Conservation (phyloP, 1,140 invertebrate genomes). For the Heliothis subflexa region DNA sequence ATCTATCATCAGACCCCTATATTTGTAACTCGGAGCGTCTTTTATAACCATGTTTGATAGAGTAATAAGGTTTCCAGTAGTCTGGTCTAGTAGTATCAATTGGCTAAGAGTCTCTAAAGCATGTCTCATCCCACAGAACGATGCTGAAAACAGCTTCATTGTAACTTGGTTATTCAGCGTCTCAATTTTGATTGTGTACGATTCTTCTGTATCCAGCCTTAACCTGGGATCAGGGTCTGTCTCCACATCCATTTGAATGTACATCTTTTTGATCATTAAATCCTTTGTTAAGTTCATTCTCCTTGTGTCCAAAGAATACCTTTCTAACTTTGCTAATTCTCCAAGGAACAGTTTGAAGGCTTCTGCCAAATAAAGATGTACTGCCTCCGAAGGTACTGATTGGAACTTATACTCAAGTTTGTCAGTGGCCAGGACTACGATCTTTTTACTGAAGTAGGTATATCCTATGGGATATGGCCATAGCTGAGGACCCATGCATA, state of each 20-base stretch:
- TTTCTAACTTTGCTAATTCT: conserved; percentile 64
- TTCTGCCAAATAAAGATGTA: conserved; percentile 69
- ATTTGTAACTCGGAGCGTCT: conserved; percentile 87
- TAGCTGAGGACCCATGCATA: conserved; percentile 85
- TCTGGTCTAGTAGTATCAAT: conserved; percentile 89
- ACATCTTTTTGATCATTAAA: conserved; percentile 65
- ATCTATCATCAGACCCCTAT: conserved; percentile 92
- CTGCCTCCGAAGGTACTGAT: conserved; percentile 68
- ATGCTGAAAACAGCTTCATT: conserved; percentile 88
- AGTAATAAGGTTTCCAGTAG: conserved; percentile 87
- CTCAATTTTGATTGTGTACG: conserved; percentile 88
- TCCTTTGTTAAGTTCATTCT: conserved; percentile 48
- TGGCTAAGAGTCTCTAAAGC: conserved; percentile 92
- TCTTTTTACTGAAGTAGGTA: conserved; percentile 78
- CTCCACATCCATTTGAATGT: conserved; percentile 84
- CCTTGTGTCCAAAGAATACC: conserved; percentile 46
- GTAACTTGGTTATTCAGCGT: conserved; percentile 83
- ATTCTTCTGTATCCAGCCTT: conserved; percentile 90
- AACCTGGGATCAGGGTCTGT: conserved; percentile 85
- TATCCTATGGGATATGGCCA: conserved; percentile 87
- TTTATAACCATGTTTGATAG: conserved; percentile 86
- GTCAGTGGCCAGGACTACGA: conserved; percentile 67
- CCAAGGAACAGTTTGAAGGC: conserved; percentile 71
- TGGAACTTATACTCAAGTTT: conserved; percentile 82
- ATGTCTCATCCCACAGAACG: conserved; percentile 92